Conservation (phyloP, 1,140 invertebrate species). For the Chironomus striatipennis region DNA sequence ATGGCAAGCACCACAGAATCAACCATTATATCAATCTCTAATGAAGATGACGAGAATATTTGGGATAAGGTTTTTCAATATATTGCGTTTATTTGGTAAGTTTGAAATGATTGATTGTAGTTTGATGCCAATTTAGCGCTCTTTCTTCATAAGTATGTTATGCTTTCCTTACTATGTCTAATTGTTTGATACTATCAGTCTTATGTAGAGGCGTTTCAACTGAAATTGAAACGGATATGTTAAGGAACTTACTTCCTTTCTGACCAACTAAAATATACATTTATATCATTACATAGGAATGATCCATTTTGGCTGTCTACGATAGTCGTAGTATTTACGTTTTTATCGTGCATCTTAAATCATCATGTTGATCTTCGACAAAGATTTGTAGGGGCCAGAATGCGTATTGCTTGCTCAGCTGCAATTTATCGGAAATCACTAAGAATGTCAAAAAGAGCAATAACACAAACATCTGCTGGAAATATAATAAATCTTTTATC, state of each 20-base stretch:
- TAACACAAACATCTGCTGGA: slow-evolving; percentile 63
- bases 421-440: slow-evolving; percentile 53
- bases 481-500: slow-evolving; percentile 78
- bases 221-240: too few species aligned
- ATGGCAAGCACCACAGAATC: slow-evolving; percentile 29
- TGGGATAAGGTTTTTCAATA: background rate
- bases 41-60: slow-evolving; percentile 41
- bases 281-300: slow-evolving; percentile 34
- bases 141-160: too few species aligned
- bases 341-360: slow-evolving; percentile 36
- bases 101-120: background rate
- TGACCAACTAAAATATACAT: too few species aligned
- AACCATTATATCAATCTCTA: slow-evolving; percentile 30
- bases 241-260: too few species aligned
- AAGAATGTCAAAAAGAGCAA: slow-evolving; percentile 51
- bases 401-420: slow-evolving; percentile 50
- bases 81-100: background rate
- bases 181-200: too few species aligned
- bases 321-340: slow-evolving; percentile 33
- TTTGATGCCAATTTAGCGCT: too few species aligned
- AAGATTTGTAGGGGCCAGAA: slow-evolving; percentile 39
- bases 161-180: too few species aligned
- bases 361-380: slow-evolving; percentile 40
- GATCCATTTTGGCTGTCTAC: slow-evolving; percentile 32
- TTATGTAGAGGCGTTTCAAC: too few species aligned